Evolutionary conservation across 2,113 vertebrate genomes (phyloP).

Genomic region (Sterrhoptilus dennistouni): DNA sequence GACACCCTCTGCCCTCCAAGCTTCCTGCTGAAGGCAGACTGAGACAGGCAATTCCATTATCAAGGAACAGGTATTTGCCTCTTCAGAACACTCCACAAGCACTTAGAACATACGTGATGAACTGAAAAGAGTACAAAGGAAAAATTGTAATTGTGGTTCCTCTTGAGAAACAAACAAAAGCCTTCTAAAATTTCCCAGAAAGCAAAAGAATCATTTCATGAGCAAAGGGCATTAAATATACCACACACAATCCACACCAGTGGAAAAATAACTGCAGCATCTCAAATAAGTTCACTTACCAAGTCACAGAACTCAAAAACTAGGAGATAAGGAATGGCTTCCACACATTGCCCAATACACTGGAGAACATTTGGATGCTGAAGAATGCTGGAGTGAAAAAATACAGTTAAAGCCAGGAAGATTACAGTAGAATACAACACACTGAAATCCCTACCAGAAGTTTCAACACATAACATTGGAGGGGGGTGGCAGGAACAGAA

Average conservation of each 20-base stretch:
- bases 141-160: background rate
- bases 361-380: constrained; percentile 95
- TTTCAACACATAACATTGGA: background rate
- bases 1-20: background rate
- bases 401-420: background rate
- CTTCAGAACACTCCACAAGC: background rate
- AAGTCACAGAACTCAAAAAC: constrained; percentile 96
- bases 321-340: constrained; percentile 92
- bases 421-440: background rate
- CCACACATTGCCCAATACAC: constrained; percentile 92
- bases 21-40: background rate
- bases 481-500: background rate
- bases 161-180: background rate
- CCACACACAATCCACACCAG: background rate
- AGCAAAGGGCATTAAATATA: background rate
- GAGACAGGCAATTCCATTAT: background rate
- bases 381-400: constrained; percentile 68
- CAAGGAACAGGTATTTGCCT: background rate
- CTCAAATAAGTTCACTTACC: constrained; percentile 77
- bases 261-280: background rate
- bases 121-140: background rate
- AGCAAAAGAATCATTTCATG: background rate
- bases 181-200: background rate
- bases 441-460: background rate
- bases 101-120: background rate